phyloP scores from a whole-genome alignment of 35 echinoderm and acorn worm genomes.

The Heliocidaris erythrogramma region DNA sequence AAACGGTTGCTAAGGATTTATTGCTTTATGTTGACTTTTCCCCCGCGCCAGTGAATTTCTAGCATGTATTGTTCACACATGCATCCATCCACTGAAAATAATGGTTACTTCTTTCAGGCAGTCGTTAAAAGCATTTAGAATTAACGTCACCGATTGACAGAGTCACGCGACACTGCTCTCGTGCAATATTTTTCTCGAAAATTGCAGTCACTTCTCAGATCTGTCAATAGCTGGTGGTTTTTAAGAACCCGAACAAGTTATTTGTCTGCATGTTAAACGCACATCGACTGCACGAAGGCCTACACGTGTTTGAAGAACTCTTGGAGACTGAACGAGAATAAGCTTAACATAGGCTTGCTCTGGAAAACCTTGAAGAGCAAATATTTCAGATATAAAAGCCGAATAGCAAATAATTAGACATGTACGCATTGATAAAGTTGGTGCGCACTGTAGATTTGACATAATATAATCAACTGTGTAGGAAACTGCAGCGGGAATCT shows the following conservation, averaged over 20 bases:
- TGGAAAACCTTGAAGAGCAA: background rate
- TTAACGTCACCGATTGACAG: background rate
- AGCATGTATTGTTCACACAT: background rate
- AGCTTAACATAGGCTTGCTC: background rate
- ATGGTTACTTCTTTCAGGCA: background rate
- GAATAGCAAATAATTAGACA: background rate
- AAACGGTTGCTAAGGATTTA: background rate
- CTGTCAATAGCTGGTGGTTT: background rate
- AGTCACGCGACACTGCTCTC: background rate
- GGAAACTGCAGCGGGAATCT: background rate
- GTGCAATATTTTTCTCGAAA: background rate
- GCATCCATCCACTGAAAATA: background rate
- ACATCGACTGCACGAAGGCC: background rate
- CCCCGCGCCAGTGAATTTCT: background rate
- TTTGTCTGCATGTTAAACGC: background rate
- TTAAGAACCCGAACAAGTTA: background rate
- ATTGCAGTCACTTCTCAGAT: constrained; percentile 1
- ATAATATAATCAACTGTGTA: background rate
- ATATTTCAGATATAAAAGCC: background rate
- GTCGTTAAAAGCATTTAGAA: background rate
- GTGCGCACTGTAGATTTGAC: background rate
- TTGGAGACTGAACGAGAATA: background rate
- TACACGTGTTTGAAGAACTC: background rate
- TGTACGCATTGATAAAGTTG: background rate
- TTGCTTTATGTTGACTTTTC: background rate